phyloP scores from a whole-genome alignment of 2,888 invertebrate species.

The Eulithis prunata region DNA sequence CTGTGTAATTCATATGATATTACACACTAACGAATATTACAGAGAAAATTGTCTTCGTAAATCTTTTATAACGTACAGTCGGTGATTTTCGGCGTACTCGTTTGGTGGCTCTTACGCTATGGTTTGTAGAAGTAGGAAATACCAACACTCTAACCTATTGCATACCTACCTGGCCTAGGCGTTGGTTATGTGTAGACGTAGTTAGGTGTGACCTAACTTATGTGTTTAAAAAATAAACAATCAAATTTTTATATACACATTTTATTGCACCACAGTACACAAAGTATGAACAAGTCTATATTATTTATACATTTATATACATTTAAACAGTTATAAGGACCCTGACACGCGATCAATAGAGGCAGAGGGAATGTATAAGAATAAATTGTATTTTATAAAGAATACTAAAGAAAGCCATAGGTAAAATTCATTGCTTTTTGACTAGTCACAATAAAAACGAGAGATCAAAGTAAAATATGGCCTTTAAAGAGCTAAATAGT shows the following conservation, averaged over 20 bases:
- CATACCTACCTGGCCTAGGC: too few relatives aligned
- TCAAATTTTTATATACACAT: slow-evolving; percentile 62
- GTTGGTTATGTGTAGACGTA: too few relatives aligned
- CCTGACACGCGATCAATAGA: slow-evolving; percentile 58
- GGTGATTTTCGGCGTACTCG: slow-evolving; percentile 32
- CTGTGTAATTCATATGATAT: slow-evolving; percentile 78
- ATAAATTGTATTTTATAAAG: slow-evolving; percentile 23
- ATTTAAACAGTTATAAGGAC: slow-evolving; percentile 52
- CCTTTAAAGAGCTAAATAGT: neutral
- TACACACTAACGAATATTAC: slow-evolving; percentile 65
- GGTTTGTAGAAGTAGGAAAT: too few relatives aligned
- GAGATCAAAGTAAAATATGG: slow-evolving; percentile 23
- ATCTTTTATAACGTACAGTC: slow-evolving; percentile 43
- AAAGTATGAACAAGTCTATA: slow-evolving; percentile 72
- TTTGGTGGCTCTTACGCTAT: slow-evolving; percentile 22
- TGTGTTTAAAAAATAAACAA: slow-evolving; percentile 8
- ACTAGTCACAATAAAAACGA: slow-evolving; percentile 29
- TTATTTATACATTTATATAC: slow-evolving; percentile 61
- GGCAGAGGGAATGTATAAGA: slow-evolving; percentile 72
- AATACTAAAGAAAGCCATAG: slow-evolving; percentile 2
- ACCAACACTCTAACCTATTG: too few relatives aligned
- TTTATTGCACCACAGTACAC: slow-evolving; percentile 80
- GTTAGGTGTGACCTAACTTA: too few relatives aligned
- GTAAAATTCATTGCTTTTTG: slow-evolving; percentile 19
- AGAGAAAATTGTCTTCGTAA: slow-evolving; percentile 64